A percentile compares a stretch with the other conserved stretches of the same genome.
Evolutionary conservation across 1,140 invertebrate genomes (phyloP).

Genomic region (Drosophila tsacasi): DNA sequence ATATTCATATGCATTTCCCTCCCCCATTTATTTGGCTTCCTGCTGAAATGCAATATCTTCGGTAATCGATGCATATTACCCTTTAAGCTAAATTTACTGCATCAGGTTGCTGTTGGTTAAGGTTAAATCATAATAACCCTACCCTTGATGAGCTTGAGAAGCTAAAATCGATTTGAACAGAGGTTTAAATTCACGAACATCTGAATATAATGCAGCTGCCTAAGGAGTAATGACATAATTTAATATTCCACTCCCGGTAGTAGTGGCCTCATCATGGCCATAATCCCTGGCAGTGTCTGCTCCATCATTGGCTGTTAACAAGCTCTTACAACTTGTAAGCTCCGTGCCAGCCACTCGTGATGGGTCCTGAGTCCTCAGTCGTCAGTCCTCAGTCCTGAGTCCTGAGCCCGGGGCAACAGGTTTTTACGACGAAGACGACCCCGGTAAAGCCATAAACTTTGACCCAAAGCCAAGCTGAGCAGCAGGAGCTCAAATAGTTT

Average conservation of each 20-base stretch:
- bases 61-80: too few species aligned
- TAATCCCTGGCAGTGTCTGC: constrained; percentile 40
- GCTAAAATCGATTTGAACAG: not conserved
- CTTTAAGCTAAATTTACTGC: not conserved
- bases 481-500: constrained; percentile 80
- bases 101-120: not conserved
- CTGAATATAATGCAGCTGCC: constrained; percentile 14
- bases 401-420: constrained; percentile 59
- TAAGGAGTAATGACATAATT: constrained; percentile 27
- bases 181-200: constrained; percentile 9
- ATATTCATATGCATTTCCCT: too few species aligned
- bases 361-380: constrained; percentile 6
- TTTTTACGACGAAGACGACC: constrained; percentile 74
- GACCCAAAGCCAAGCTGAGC: constrained; percentile 80
- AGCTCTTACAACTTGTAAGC: constrained; percentile 68
- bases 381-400: not conserved
- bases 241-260: constrained; percentile 30
- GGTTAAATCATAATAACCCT: not conserved
- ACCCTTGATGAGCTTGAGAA: not conserved
- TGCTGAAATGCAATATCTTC: not conserved
- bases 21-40: too few species aligned
- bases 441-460: constrained; percentile 77
- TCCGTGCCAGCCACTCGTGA: constrained; percentile 20
- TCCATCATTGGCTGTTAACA: constrained; percentile 65
- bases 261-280: constrained; percentile 11